Evolutionary conservation across 2,888 invertebrate genomes (phyloP).

Genomic region (Calephelis perditalis): DNA sequence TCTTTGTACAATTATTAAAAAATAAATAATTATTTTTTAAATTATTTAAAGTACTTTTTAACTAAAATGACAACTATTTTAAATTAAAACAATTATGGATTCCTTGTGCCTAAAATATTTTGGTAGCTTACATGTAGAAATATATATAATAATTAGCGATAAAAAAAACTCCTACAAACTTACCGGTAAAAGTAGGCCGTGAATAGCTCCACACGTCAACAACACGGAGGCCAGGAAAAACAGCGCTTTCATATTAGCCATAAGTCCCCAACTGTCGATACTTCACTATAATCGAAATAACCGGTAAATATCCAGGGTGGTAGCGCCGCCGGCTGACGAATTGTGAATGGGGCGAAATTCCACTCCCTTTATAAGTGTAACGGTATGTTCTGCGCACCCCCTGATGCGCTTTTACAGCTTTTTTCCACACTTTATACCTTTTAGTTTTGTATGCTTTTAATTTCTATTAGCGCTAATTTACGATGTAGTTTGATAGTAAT

Average conservation of each 20-base stretch:
- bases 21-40: too few species aligned
- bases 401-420: constrained; percentile 50
- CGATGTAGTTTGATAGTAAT: not conserved
- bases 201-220: constrained; percentile 50
- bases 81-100: too few species aligned
- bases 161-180: constrained; percentile 36
- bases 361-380: constrained; percentile 60
- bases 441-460: constrained; percentile 32
- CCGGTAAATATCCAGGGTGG: constrained; percentile 32
- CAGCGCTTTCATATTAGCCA: constrained; percentile 52
- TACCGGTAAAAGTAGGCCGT: constrained; percentile 58
- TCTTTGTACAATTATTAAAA: too few species aligned
- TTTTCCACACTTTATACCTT: constrained; percentile 20
- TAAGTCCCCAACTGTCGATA: constrained; percentile 5
- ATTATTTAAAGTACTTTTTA: too few species aligned
- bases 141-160: not conserved
- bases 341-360: constrained; percentile 63
- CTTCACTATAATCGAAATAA: constrained; percentile 7
- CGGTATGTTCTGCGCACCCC: constrained; percentile 61
- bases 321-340: constrained; percentile 46
- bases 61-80: too few species aligned
- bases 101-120: too few species aligned
- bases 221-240: constrained; percentile 46
- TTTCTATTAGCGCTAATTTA: constrained; percentile 22
- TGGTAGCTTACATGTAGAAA: too few species aligned